Conservation (phyloP, 2,113 vertebrate genomes). For the Nothoprocta pentlandii region DNA sequence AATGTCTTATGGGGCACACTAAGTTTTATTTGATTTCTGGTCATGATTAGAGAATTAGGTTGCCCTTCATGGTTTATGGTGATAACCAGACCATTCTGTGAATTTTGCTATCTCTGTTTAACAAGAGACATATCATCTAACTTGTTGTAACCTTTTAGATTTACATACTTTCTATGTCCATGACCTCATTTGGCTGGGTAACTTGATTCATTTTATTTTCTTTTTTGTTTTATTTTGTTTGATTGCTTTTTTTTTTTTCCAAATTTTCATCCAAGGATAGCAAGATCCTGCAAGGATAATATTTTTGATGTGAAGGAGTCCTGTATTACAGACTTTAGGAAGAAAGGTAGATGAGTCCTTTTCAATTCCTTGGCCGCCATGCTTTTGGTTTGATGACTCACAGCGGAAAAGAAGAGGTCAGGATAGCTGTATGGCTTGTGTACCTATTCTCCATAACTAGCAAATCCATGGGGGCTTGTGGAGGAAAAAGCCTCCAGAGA, state of each 20-base stretch:
- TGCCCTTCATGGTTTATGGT: not conserved
- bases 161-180: not conserved
- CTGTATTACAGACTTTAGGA: not conserved
- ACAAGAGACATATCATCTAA: not conserved
- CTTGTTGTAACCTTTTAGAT: not conserved
- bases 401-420: not conserved
- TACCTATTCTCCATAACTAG: not conserved
- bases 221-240: too few relatives aligned
- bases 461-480: not conserved
- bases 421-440: not conserved
- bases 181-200: not conserved
- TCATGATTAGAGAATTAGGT: not conserved
- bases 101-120: not conserved
- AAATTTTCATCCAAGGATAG: not conserved
- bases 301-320: not conserved
- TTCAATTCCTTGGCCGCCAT: not conserved
- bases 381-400: not conserved
- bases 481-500: not conserved
- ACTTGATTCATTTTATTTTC: too few relatives aligned
- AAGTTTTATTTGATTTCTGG: constrained; percentile 17
- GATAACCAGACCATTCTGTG: not conserved
- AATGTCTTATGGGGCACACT: not conserved
- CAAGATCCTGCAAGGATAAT: not conserved
- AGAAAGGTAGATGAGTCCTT: not conserved
- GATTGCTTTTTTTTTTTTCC: too few relatives aligned